Conservation (phyloP, 2,797 vertebrate species). For the Limnodromus scolopaceus region DNA sequence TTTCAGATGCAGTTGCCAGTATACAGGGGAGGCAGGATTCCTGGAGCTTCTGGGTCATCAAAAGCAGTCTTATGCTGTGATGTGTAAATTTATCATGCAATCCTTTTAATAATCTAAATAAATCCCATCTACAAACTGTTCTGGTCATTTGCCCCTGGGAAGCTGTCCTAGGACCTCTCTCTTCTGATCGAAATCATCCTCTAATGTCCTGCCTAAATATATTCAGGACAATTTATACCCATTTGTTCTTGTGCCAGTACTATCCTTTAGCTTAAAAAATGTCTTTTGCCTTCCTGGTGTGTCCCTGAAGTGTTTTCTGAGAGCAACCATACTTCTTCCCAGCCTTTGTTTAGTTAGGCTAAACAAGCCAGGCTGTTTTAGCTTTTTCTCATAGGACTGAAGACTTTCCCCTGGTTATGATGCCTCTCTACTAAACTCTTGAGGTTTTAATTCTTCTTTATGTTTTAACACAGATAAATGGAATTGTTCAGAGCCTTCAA, state of each 20-base stretch:
- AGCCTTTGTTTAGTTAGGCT: neutral
- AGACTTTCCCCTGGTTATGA: neutral
- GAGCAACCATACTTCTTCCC: neutral
- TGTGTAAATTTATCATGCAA: neutral
- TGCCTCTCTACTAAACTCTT: neutral
- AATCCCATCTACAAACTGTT: neutral
- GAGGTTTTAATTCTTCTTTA: neutral
- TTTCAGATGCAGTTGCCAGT: neutral
- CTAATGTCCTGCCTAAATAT: neutral
- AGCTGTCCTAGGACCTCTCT: neutral
- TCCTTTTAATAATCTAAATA: neutral
- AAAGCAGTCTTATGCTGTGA: neutral
- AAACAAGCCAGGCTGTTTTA: neutral
- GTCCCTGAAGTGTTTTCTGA: neutral
- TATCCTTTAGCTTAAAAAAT: neutral
- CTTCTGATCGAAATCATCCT: neutral
- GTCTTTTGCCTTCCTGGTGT: neutral
- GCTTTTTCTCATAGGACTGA: neutral
- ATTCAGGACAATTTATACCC: neutral
- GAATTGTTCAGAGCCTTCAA: neutral
- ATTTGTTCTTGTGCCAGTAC: neutral
- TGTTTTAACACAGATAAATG: neutral
- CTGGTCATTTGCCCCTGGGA: neutral
- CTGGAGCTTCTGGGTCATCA: neutral
- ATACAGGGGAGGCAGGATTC: neutral